Base-by-base conservation (phyloP, 2,888 invertebrate species). In the Mongoloraphidia duomilia region DNA sequence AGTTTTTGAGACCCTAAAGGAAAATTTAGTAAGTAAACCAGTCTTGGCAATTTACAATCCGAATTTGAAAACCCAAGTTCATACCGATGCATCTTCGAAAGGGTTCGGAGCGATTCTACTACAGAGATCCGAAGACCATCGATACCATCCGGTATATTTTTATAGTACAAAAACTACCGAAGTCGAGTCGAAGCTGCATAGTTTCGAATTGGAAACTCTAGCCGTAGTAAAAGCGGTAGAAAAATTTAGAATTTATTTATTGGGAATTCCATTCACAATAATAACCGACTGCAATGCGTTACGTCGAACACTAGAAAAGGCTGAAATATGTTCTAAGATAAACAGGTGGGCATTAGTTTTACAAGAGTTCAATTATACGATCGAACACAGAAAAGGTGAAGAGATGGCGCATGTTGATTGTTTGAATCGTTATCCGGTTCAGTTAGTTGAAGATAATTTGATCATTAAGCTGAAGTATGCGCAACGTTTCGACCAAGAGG, bases 171-270 rank as follows among this genome's bases (percentile, higher is more conserved):
- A 57, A 34, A 56, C 62, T 1, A 56, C 57, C 0, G 50, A 45
- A 6, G 54, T 57, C 8, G 63, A 66, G 50, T 34, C 41, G 5
- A 57, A 53, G 13, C 62, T 60, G 34, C 57, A 58, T 33, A 56
- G 57, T 1, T 58, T 59, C 13, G 64, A 65, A 34, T 47, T 59
- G n/a, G 60, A 64, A 43, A 55, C 53, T 3, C 51, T 64, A 10
- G 61, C 61, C 0, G 55, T 64, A 0, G 56, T 63, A 0, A 55
- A 50, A 34, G 51, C 56, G 3, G 37, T 63, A 5, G 41, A 55
- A 4, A 54, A 58, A 41, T 62, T 61, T 49, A 53, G 59, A 9
- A 54, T 56, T 5, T 63, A 61, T 49, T 37, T 63, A 1, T 52
- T 57, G 9, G 57, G 57, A 2, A 47, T 52, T 6, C 36, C 33